Conservation (phyloP, 2,113 vertebrate genomes). For the Paramormyrops kingsleyae region DNA sequence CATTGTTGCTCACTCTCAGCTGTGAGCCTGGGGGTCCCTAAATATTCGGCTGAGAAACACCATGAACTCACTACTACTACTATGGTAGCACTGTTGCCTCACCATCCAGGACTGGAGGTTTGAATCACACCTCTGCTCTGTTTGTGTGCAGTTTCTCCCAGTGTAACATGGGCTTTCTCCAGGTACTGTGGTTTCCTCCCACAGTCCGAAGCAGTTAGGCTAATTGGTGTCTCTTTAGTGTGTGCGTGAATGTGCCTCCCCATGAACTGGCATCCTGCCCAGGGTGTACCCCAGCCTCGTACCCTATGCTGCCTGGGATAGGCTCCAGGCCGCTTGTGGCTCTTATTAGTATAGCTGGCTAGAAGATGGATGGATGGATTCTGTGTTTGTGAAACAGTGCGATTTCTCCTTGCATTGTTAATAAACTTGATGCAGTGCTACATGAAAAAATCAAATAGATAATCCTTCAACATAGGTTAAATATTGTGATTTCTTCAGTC, state of each 20-base stretch:
- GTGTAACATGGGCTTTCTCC: not conserved
- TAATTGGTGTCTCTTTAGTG: not conserved
- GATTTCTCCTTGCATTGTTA: not conserved
- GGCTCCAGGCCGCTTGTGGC: not conserved
- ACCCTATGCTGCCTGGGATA: not conserved
- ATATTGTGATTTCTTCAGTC: not conserved
- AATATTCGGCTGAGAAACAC: not conserved
- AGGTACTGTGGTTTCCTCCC: not conserved
- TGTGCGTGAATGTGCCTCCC: not conserved
- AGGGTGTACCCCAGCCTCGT: not conserved
- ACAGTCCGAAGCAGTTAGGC: not conserved
- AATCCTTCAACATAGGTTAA: not conserved
- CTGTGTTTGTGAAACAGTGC: not conserved
- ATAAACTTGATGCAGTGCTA: not conserved
- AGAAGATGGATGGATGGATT: not conserved
- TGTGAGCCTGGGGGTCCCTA: not conserved
- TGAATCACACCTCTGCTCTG: not conserved
- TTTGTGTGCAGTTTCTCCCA: not conserved
- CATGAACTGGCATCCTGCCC: not conserved
- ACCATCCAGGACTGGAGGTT: not conserved
- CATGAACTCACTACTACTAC: not conserved
- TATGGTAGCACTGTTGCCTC: not conserved
- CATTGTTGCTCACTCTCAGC: not conserved
- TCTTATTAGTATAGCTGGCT: not conserved
- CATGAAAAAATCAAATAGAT: not conserved